These are phyloP conservation scores for Pachliopta kotzebuea DNA, from an alignment of 2,888 invertebrate species.

Conservation along the genomic window DNA sequence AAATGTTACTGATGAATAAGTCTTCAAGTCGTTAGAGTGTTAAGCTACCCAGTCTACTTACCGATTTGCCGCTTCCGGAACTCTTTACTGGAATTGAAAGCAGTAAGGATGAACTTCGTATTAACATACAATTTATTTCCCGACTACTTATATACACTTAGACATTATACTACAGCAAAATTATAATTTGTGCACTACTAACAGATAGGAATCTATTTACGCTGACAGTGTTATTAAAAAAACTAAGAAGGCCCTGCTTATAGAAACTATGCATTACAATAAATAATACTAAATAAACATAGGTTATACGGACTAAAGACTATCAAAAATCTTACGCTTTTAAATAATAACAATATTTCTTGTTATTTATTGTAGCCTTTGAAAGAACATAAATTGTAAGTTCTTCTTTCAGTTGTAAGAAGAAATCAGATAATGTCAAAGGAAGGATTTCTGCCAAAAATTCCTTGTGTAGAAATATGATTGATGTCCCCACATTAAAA, in stretches of 20 bases:
- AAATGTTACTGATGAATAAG: conserved; percentile 13
- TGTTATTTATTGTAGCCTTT: too few species aligned
- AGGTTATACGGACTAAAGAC: too few species aligned
- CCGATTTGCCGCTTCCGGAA: conserved; percentile 20
- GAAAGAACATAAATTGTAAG: too few species aligned
- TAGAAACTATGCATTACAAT: not conserved
- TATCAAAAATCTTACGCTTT: too few species aligned
- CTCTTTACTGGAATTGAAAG: not conserved
- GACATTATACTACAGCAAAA: not conserved
- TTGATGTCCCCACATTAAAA: too few species aligned
- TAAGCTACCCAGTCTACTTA: conserved; percentile 16
- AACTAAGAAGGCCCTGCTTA: not conserved
- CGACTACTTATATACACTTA: not conserved
- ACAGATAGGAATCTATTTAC: not conserved
- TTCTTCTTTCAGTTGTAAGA: too few species aligned
- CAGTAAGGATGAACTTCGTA: conserved; percentile 6
- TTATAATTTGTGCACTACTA: not conserved
- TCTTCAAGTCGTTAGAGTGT: conserved; percentile 15
- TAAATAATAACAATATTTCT: too few species aligned
- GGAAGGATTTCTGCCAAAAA: too few species aligned
- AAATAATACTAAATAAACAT: not conserved
- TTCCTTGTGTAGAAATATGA: too few species aligned
- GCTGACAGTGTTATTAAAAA: not conserved
- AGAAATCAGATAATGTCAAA: too few species aligned
- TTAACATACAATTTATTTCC: conserved; percentile 11